phyloP scores from a whole-genome alignment of 2,888 invertebrate genomes.

The Zhuqinia jingwanae region DNA sequence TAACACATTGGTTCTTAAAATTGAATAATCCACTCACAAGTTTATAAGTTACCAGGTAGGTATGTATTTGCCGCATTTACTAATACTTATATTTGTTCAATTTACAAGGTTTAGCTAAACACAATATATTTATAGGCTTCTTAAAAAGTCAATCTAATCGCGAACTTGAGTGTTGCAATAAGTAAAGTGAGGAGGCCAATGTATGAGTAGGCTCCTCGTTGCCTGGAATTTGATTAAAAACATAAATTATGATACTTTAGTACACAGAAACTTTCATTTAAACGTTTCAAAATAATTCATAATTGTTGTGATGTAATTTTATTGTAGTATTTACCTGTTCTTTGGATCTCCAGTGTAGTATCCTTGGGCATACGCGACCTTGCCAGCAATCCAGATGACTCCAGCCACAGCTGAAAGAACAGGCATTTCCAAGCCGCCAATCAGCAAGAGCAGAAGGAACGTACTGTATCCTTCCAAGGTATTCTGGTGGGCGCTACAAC shows the following conservation, averaged over 20 bases:
- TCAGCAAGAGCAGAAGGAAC: constrained; percentile 81
- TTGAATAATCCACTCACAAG: no score
- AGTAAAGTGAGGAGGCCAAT: constrained; percentile 49
- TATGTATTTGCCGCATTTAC: no score
- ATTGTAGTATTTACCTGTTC: constrained; percentile 67
- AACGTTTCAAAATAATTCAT: no score
- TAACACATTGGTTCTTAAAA: no score
- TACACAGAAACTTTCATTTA: no score
- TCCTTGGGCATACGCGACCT: constrained; percentile 81
- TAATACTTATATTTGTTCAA: no score
- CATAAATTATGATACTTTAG: neutral
- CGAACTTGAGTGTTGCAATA: constrained; percentile 40
- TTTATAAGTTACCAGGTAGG: no score
- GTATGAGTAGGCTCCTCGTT: constrained; percentile 41
- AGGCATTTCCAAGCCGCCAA: constrained; percentile 82
- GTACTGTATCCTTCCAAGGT: constrained; percentile 81
- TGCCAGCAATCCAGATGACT: constrained; percentile 81
- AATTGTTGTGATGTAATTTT: no score
- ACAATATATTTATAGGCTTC: no score
- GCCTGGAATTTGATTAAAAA: constrained; percentile 10
- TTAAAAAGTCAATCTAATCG: neutral
- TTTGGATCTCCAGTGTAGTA: constrained; percentile 78
- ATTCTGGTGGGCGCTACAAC: constrained; percentile 81
- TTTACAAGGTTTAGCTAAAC: no score
- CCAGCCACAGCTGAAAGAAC: constrained; percentile 81